Conservation (phyloP, 2,113 vertebrate genomes). For the Copsychus sechellarum region DNA sequence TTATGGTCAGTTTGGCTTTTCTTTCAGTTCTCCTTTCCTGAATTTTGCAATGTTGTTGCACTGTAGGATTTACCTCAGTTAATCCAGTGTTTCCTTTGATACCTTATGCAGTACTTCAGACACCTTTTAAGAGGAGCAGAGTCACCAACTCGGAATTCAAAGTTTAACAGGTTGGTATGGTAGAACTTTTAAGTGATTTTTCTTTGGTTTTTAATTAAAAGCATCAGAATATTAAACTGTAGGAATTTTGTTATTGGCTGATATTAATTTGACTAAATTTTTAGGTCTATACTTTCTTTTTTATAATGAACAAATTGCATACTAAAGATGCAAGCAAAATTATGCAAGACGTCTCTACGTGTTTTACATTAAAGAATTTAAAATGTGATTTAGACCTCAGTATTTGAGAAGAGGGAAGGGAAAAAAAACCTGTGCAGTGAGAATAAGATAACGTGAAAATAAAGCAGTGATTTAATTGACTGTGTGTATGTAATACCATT, state of each 20-base stretch:
- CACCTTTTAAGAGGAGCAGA: conserved; percentile 91
- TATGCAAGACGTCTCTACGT: neutral
- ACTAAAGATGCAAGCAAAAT: neutral
- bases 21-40: neutral
- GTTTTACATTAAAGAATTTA: neutral
- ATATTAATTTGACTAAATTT: neutral
- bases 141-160: conserved; percentile 86
- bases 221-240: neutral
- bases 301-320: neutral
- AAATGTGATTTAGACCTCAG: neutral
- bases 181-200: neutral
- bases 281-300: neutral
- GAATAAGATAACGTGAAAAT: neutral
- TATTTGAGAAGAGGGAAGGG: neutral
- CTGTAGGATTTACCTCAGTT: neutral
- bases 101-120: conserved; percentile 87
- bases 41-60: neutral
- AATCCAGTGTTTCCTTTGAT: neutral
- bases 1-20: neutral
- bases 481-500: neutral
- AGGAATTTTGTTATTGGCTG: neutral
- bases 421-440: neutral
- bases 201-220: neutral
- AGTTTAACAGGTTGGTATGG: conserved; percentile 83
- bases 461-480: neutral